Conservation (phyloP, 1,140 invertebrate species). For the Tigriopus japonicus region DNA sequence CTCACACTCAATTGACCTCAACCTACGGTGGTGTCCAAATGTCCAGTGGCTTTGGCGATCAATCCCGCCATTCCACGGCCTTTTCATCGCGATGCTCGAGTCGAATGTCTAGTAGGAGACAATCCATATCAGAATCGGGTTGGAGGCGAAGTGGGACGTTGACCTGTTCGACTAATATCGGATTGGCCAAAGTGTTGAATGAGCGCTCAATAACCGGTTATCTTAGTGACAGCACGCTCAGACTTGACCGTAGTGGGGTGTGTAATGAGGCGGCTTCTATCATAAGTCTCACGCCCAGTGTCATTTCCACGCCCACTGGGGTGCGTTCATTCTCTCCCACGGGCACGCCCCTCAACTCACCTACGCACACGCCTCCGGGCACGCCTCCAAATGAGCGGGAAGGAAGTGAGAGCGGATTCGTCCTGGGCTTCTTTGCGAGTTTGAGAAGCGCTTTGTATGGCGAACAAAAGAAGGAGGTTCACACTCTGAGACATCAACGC, state of each 20-base stretch:
- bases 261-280: not conserved
- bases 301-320: not conserved
- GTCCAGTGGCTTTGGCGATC: no score
- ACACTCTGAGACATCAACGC: not conserved
- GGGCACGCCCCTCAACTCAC: not conserved
- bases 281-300: not conserved
- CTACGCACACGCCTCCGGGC: not conserved
- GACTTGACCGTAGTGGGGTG: not conserved
- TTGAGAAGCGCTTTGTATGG: not conserved
- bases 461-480: not conserved
- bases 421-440: not conserved
- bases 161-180: not conserved
- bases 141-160: no score
- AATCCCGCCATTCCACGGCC: no score
- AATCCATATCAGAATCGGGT: no score
- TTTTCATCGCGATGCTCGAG: no score
- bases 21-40: conserved; percentile 26
- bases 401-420: not conserved
- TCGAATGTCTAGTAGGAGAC: no score
- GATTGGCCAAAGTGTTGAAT: not conserved
- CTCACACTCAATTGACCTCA: conserved; percentile 39
- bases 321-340: not conserved
- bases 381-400: not conserved
- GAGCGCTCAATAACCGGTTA: not conserved
- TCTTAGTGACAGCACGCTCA: not conserved